These are phyloP conservation scores for Synanthedon andrenaeformis DNA, from an alignment of 2,888 invertebrate species.

Conservation along the genomic window DNA sequence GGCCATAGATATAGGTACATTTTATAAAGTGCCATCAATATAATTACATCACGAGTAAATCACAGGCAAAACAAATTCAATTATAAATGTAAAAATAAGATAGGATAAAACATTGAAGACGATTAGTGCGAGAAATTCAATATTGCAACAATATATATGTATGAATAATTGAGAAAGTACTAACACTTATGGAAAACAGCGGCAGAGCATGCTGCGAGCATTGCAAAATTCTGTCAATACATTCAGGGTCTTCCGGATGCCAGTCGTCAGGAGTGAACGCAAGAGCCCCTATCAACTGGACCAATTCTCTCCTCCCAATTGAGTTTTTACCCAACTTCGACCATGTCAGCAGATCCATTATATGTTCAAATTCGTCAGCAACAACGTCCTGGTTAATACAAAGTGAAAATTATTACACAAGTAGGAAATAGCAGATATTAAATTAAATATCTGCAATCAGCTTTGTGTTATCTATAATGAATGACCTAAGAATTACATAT, in stretches of 20 bases:
- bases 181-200: conserved; percentile 84
- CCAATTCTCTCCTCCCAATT: conserved; percentile 86
- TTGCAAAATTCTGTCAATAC: conserved; percentile 82
- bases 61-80: no score
- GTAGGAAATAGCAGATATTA: conserved; percentile 3
- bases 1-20: no score
- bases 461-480: not conserved
- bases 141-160: not conserved
- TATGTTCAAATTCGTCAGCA: conserved; percentile 90
- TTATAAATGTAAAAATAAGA: no score
- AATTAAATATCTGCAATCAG: conserved; percentile 1
- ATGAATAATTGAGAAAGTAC: not conserved
- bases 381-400: conserved; percentile 79
- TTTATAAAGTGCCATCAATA: no score
- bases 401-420: no score
- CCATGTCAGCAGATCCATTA: conserved; percentile 87
- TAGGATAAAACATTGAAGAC: no score
- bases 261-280: conserved; percentile 77
- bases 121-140: no score
- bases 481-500: no score
- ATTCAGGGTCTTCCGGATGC: conserved; percentile 79
- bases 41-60: not conserved
- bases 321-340: conserved; percentile 86
- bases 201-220: conserved; percentile 89
- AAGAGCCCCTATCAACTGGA: conserved; percentile 87